Evolutionary conservation across 1,140 invertebrate species (phyloP), one percentile per base, ranked within the genome.

Genomic region (Pogonomyrmex barbatus): DNA sequence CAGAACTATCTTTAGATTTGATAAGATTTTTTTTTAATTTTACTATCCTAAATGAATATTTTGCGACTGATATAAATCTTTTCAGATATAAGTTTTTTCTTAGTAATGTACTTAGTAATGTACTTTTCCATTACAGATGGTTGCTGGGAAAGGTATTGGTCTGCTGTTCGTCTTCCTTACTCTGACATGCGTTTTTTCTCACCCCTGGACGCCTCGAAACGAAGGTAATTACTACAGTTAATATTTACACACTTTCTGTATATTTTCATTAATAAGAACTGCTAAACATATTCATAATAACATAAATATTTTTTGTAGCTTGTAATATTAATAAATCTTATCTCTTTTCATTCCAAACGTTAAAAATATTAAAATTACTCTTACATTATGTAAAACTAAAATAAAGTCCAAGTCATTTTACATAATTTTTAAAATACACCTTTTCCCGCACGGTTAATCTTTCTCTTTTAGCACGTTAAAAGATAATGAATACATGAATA

Each of bases 101-200:
- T 24, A 24, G 36, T 73, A 82, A n/a, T n/a, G n/a, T n/a, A n/a
- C n/a, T n/a, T n/a, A 82, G 14, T 58, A 68, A 56, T 79, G 52
- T 77, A 58, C 6, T 60, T 58, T 73, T 63, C 73, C 56, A 62
- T 91, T 91, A 42, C 92, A 95, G 94, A 95, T 95, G 94, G 87
- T 91, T 92, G 88, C 89, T 89, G 79, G 87, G 89, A 94, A 93
- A 83, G 87, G 82, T 86, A 79, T 93, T 78, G 92, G 92, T 91
- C 90, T 93, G 78, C 85, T 94, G 68, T 75, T 95, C 87, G 90
- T 91, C 81, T 92, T 94, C 52, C 85, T 92, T 47, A 90, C 92
- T 78, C 85, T 87, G 79, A 91, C 92, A 79, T 93, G 90, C 67
- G 92, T 92, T 83, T 92, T 93, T 87, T 92, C 94, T 62, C 58